These are phyloP conservation scores for Chloroclysta siterata DNA, from an alignment of 2,888 invertebrate species.

Conservation along the genomic window DNA sequence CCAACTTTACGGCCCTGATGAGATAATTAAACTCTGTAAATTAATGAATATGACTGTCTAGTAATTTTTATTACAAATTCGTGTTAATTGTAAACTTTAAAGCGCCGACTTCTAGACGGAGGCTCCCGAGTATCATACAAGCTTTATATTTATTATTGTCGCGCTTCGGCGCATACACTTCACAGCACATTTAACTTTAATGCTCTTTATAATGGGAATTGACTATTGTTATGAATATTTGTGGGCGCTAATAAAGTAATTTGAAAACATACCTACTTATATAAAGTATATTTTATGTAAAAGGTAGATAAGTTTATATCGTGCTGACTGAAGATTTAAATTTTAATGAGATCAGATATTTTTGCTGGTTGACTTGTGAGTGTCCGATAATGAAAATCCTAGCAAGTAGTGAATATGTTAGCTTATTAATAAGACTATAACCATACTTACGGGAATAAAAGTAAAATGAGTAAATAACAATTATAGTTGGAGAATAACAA, in stretches of 20 bases:
- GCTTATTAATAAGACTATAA: neutral
- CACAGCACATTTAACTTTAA: constrained; percentile 41
- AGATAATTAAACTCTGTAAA: constrained; percentile 81
- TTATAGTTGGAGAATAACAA: no score
- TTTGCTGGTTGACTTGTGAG: constrained; percentile 17
- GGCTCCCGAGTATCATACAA: constrained; percentile 26
- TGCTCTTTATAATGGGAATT: constrained; percentile 33
- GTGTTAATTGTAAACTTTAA: constrained; percentile 65
- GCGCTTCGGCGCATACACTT: constrained; percentile 40
- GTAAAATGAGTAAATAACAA: no score
- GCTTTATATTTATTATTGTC: constrained; percentile 34
- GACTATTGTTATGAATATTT: constrained; percentile 35
- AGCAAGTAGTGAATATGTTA: no score
- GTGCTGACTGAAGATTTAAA: constrained; percentile 34
- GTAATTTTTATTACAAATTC: constrained; percentile 71
- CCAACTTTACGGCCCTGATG: constrained; percentile 72
- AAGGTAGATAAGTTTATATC: constrained; percentile 17
- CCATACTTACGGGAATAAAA: no score
- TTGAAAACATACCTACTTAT: constrained; percentile 13
- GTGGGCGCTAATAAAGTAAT: constrained; percentile 25
- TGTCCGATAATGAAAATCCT: neutral
- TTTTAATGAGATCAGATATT: constrained; percentile 23
- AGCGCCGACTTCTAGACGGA: constrained; percentile 59
- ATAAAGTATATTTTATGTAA: constrained; percentile 7
- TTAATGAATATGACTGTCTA: constrained; percentile 76